A percentile compares a stretch with the other conserved stretches of the same genome.
Conservation (phyloP, 2,888 invertebrate genomes). For the Azorinus chamasolen region DNA sequence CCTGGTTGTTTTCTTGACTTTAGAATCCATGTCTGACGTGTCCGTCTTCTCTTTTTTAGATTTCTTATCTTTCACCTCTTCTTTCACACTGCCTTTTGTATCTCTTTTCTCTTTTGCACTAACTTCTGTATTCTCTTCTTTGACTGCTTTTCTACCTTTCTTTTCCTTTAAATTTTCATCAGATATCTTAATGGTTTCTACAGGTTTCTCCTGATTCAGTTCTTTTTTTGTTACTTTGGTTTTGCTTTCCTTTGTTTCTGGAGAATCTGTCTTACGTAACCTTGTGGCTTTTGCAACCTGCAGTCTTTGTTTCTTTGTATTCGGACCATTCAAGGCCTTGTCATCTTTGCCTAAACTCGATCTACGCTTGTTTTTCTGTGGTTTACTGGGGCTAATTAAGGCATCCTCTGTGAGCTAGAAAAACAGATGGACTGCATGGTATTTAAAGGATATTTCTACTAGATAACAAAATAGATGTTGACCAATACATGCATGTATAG, state of each 20-base stretch:
- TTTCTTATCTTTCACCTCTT: not conserved
- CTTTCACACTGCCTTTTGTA: constrained; percentile 1
- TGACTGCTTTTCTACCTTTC: not conserved
- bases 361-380: constrained; percentile 61
- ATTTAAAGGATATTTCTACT: no score
- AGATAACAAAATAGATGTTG: no score
- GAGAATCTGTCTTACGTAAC: constrained; percentile 26
- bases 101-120: constrained; percentile 17
- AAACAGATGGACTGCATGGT: no score
- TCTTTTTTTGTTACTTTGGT: not conserved
- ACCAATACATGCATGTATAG: no score
- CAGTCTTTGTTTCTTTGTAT: constrained; percentile 63
- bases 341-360: constrained; percentile 59
- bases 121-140: constrained; percentile 1
- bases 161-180: not conserved
- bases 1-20: not conserved
- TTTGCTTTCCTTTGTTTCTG: constrained; percentile 11
- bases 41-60: constrained; percentile 5
- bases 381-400: not conserved
- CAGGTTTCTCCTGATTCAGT: not conserved
- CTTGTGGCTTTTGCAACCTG: constrained; percentile 9
- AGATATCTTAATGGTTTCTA: not conserved
- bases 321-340: constrained; percentile 66
- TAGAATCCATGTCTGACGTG: constrained; percentile 11
- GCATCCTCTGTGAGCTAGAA: no score